Percentiles rank a stretch among this genome's conserved stretches.
Conservation (phyloP, 2,888 invertebrate genomes). For the Tetanocera ferruginea region DNA sequence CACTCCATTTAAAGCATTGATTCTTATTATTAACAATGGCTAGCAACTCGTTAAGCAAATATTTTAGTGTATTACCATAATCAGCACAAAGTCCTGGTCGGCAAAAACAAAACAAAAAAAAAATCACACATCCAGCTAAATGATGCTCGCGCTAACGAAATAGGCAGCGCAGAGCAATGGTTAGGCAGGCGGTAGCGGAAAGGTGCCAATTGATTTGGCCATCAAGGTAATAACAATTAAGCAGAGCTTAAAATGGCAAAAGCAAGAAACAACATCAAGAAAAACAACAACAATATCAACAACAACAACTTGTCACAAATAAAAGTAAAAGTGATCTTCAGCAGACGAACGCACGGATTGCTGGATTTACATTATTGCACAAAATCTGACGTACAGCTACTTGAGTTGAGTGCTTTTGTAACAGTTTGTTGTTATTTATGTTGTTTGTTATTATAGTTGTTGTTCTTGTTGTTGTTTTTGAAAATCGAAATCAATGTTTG, state of each 20-base stretch:
- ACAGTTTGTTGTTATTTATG: neutral
- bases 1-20: neutral
- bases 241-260: neutral
- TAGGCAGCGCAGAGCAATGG: neutral
- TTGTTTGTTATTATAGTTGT: neutral
- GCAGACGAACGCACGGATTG: neutral
- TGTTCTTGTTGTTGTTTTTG: constrained; percentile 35
- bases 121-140: neutral
- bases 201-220: constrained; percentile 12
- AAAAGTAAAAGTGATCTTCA: constrained; percentile 21
- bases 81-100: neutral
- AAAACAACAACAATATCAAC: neutral
- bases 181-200: neutral
- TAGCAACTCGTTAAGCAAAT: neutral
- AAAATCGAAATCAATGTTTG: neutral
- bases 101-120: neutral
- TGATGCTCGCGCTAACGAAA: neutral
- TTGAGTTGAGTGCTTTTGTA: neutral
- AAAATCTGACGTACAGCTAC: too few species aligned
- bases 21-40: neutral
- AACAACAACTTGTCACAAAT: constrained; percentile 11
- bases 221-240: constrained; percentile 19
- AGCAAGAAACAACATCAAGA: neutral
- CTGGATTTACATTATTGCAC: too few species aligned
- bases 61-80: neutral